Evolutionary conservation across 1,140 invertebrate genomes (phyloP), one percentile per base, ranked within the genome.

Genomic region (Drosophila sp.): DNA sequence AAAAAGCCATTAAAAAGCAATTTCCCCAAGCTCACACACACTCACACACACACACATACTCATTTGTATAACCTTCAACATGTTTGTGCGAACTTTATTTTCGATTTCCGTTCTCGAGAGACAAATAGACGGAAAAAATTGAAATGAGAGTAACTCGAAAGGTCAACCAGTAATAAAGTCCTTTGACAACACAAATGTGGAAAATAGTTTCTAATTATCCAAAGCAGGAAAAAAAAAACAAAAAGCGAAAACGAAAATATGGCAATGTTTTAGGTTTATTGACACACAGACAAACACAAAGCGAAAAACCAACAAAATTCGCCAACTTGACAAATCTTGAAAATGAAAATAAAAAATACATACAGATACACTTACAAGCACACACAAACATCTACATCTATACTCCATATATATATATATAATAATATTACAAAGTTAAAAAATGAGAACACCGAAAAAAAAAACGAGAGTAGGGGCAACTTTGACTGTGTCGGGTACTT

Each of bases 1-100:
- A 57, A 40, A 76, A 76, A 74, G 62, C 66, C 66, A 76, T 76
- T 76, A 76, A 76, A 76, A 76, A 76, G 73, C 73, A 76, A 76
- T 76, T 76, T 76, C 73, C 73, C 55, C 29, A 66, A 57, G 55
- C 73, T 33, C 40, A 30, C 60, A 62, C 23, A 76, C 44, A 76
- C 41, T 57, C 56, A 56, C 44, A 63, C 61, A 41, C 44, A 29
- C 5, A 40, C n/a, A 63, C 1, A 35, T 1, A 38, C 4, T 30
- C 44, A 70, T 73, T 70, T 63, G 33, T 76, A 62, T 63, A 76
- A 64, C 73, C 73, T 76, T 76, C 73, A 64, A 66, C 25, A 40
- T 32, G 55, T 67, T 38, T 70, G 73, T 76, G 62, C 66, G 61
- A 76, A 76, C 73, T 76, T 76, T 76, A 76, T 76, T 76, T 70